These are phyloP conservation scores for Polypterus bichir DNA, from an alignment of 2,113 vertebrate species.

Conservation along the genomic window DNA sequence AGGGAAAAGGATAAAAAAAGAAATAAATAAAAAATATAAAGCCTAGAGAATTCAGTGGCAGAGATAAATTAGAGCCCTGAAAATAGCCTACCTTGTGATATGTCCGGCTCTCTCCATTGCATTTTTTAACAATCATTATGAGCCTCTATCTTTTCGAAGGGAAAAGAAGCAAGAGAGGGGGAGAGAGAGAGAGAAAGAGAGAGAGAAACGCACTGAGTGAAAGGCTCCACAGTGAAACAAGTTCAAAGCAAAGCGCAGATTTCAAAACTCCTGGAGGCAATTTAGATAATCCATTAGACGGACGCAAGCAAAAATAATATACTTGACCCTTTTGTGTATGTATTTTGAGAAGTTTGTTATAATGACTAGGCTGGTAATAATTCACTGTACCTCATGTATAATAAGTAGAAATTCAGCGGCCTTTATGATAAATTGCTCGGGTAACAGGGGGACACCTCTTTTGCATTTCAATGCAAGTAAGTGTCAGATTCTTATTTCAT, in stretches of 20 bases:
- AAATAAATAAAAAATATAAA: conserved; percentile 25
- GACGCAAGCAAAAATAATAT: conserved; percentile 55
- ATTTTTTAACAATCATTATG: conserved; percentile 12
- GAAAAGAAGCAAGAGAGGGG: conserved; percentile 7
- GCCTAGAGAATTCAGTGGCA: conserved; percentile 40
- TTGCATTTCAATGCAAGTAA: conserved; percentile 83
- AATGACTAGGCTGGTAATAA: conserved; percentile 70
- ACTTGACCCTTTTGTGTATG: conserved; percentile 64
- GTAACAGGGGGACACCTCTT: conserved; percentile 79
- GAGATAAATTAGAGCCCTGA: conserved; percentile 55
- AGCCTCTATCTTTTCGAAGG: conserved; percentile 21
- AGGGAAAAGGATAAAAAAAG: conserved; percentile 25
- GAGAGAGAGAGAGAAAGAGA: conserved; percentile 12
- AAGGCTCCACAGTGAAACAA: conserved; percentile 16
- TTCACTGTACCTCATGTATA: conserved; percentile 85
- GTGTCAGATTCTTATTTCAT: conserved; percentile 93
- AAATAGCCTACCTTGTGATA: conserved; percentile 43
- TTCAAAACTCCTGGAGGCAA: conserved; percentile 26
- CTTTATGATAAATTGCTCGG: conserved; percentile 87
- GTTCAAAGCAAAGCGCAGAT: conserved; percentile 26
- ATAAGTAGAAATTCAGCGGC: conserved; percentile 70
- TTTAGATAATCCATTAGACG: conserved; percentile 28
- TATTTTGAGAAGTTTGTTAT: conserved; percentile 82
- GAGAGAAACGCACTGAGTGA: conserved; percentile 18
- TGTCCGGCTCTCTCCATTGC: conserved; percentile 28